Conservation (phyloP, 1,140 invertebrate species). For the Heliconius melpomene region DNA sequence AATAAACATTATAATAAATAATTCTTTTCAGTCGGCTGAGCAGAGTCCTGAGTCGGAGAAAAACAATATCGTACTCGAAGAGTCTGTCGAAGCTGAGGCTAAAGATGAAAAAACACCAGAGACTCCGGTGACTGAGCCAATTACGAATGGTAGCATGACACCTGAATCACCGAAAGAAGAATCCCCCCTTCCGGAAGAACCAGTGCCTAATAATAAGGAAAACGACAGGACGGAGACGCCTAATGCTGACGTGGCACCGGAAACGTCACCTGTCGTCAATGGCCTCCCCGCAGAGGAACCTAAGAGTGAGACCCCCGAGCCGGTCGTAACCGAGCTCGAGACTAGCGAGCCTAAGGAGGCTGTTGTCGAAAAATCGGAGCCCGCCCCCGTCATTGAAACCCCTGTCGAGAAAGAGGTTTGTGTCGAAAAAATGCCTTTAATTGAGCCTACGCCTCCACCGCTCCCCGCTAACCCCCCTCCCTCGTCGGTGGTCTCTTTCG, state of each 20-base stretch:
- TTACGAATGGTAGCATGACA: slow-evolving; percentile 77
- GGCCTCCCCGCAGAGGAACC: slow-evolving; percentile 72
- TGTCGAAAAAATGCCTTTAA: slow-evolving; percentile 77
- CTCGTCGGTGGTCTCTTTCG: slow-evolving; percentile 79
- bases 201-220: slow-evolving; percentile 44
- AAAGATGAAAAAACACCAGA: slow-evolving; percentile 76
- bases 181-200: slow-evolving; percentile 52
- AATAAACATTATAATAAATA: not conserved
- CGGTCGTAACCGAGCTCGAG: slow-evolving; percentile 46
- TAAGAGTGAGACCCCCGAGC: slow-evolving; percentile 54
- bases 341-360: slow-evolving; percentile 66
- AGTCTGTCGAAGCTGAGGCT: slow-evolving; percentile 56
- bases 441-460: slow-evolving; percentile 78
- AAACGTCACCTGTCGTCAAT: slow-evolving; percentile 71
- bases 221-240: slow-evolving; percentile 54
- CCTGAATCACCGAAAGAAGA: slow-evolving; percentile 74
- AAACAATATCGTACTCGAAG: slow-evolving; percentile 60
- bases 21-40: slow-evolving; percentile 62
- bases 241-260: slow-evolving; percentile 60
- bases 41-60: slow-evolving; percentile 55
- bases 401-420: slow-evolving; percentile 80
- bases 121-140: slow-evolving; percentile 78
- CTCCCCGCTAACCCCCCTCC: slow-evolving; percentile 79
- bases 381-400: slow-evolving; percentile 67
- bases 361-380: slow-evolving; percentile 57